Percentiles rank a stretch among this genome's conserved stretches.
These are phyloP conservation scores for Mus musculus DNA, from an alignment of 2,113 vertebrate genomes.

Conservation along the genomic window GRCm39 chr6:23014001-23014500, in stretches of 20 bases:
- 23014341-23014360: not conserved
- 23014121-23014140: not conserved
- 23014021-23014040: not conserved
- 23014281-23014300: not conserved
- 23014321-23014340: not conserved
- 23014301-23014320: not conserved
- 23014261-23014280: not conserved
- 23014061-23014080: not conserved
- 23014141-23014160: not conserved
- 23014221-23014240: not conserved
- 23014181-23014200: not conserved
- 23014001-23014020: too few species aligned
- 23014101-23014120: not conserved
- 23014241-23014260: not conserved
- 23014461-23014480: not conserved
- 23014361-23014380: not conserved
- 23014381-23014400: not conserved
- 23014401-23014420: not conserved
- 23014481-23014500: not conserved
- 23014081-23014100: not conserved
- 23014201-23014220: not conserved
- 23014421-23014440: not conserved
- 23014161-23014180: not conserved
- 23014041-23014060: not conserved
- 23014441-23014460: not conserved